Conservation (phyloP, 1,140 invertebrate species). For the Hydropsyche tenuis region DNA sequence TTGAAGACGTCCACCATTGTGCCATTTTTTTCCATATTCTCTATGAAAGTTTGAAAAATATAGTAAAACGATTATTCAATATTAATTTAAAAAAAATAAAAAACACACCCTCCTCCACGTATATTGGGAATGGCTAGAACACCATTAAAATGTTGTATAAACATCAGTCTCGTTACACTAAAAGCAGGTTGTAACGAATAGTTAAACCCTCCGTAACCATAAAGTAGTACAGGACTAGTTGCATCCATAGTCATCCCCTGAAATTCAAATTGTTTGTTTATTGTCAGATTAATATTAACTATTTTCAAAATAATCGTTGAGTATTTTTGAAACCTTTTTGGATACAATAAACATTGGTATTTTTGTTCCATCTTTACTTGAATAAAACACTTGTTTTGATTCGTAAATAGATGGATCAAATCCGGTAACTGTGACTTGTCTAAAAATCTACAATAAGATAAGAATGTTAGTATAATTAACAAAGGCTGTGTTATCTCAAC, state of each 20-base stretch:
- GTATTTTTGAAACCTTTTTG: constrained; percentile 73
- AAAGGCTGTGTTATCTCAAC: constrained; percentile 17
- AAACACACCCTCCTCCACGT: constrained; percentile 87
- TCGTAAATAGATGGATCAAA: constrained; percentile 84
- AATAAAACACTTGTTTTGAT: constrained; percentile 92
- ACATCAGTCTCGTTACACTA: constrained; percentile 82
- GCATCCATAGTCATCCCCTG: constrained; percentile 72
- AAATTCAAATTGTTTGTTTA: constrained; percentile 38
- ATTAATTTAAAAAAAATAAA: not conserved
- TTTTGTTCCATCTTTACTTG: constrained; percentile 93
- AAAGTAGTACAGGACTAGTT: constrained; percentile 81
- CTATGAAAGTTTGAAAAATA: constrained; percentile 59
- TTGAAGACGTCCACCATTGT: constrained; percentile 86
- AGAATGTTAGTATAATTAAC: constrained; percentile 20
- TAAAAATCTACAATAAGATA: constrained; percentile 71
- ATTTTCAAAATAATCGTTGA: too few species aligned
- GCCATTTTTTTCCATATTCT: constrained; percentile 98
- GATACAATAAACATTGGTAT: constrained; percentile 97
- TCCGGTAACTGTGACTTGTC: constrained; percentile 83
- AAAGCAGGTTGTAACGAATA: constrained; percentile 88
- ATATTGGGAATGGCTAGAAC: constrained; percentile 93
- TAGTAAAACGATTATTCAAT: too few species aligned
- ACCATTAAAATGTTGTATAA: constrained; percentile 90
- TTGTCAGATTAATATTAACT: not conserved
- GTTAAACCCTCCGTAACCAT: constrained; percentile 98